Base-by-base conservation (phyloP, 2,888 invertebrate genomes). In the Gibbula magus region DNA sequence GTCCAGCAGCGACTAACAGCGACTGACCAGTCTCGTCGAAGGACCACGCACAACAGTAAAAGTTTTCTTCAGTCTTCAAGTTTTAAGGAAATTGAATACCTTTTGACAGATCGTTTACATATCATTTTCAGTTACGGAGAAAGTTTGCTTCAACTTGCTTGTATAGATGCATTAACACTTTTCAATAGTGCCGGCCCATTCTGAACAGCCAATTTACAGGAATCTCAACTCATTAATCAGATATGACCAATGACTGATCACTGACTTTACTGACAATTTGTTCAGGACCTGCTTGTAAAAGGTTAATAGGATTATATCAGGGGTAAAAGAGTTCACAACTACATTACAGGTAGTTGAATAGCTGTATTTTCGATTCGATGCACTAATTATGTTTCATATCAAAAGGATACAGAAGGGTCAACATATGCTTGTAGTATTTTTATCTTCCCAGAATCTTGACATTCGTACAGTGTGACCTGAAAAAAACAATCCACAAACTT, bases 1-100 rank as follows among this genome's bases (percentile, higher is more conserved):
- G 96, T 0, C 99, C 99, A 0, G 98, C 98, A 0, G 97, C 98
- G 0, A 98, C 98, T 20, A 99, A 93, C 39, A 99, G 94, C 0
- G 98, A 97, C 82, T 90, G 89, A 18, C 88, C 89, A 94, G 83
- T 96, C 18, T 96, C 96, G 88, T 98, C 97, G 89, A 96, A 97
- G 0, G 98, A 97, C 99, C 99, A 99, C 0, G 97, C 97, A 92
- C 98, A 98, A 0, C 98, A 98, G 93, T 99, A 99, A 93, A 97
- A 98, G 91, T 97, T 98, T 94, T 99, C 99, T 91, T 98, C 98
- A 1, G 96, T 94, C 96, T 96, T 73, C 53, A 66, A 81, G 52
- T 52, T 61, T 80, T 73, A 81, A 82, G 81, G 75, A 79, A 61
- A 52, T 45, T 10, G 13, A 8, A 3, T 45, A 45, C 45, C 1